Percentiles rank a stretch among this genome's conserved stretches.
Conservation (phyloP, 2,797 vertebrate species). For the Dendrocincla tyrannina region DNA sequence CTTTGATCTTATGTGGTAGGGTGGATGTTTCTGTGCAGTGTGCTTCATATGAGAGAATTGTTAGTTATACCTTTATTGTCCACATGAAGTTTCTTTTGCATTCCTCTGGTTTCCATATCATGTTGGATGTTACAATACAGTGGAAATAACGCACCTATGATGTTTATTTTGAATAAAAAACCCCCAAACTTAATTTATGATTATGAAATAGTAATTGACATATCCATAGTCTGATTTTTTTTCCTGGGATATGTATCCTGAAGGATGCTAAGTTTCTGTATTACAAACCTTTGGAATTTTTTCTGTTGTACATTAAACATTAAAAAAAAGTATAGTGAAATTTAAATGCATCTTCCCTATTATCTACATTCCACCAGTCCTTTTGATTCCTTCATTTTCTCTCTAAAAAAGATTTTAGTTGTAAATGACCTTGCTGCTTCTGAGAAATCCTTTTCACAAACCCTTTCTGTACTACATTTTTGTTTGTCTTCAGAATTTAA, state of each 20-base stretch:
- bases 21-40: background rate
- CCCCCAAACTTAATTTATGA: background rate
- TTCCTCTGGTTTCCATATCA: background rate
- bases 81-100: background rate
- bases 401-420: background rate
- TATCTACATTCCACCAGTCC: background rate
- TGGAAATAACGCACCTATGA: background rate
- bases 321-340: background rate
- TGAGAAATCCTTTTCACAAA: background rate
- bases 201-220: background rate
- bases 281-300: background rate
- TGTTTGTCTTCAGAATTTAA: background rate
- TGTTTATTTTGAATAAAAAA: background rate
- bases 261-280: background rate
- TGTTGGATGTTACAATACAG: background rate
- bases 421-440: background rate
- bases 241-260: background rate
- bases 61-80: background rate
- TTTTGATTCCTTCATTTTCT: background rate
- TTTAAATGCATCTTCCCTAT: background rate
- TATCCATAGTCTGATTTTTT: background rate
- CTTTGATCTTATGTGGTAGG: background rate
- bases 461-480: background rate
- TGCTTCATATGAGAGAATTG: background rate
- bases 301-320: background rate